Evolutionary conservation across 2,797 vertebrate genomes (phyloP), one percentile per base, ranked within the genome.

Genomic region (Gambusia yucatana): DNA sequence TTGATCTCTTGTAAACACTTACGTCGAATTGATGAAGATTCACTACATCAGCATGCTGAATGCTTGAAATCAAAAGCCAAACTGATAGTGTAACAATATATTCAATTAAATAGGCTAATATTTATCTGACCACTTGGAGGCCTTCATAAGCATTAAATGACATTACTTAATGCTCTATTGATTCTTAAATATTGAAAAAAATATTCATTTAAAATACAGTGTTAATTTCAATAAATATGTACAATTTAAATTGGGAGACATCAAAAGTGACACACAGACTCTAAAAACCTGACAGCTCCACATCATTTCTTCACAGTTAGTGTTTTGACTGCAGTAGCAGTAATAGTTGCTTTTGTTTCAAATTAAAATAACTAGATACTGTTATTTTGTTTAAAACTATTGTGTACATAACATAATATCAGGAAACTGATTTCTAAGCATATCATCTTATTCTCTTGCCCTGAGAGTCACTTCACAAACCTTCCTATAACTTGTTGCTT

Each of bases 401-500:
- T 44, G 41, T 28, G 67, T 30, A 70, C 3, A 70, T 46, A 44
- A 22, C 7, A 39, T 41, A 5, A 16, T 44, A 70, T 3, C 10
- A 25, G 14, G 10, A n/a, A 70, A 44, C 22, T 87, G 83, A 16
- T 84, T 82, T 77, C 55, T 57, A 82, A 89, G 84, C 50, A 86
- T 69, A 71, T 77, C 81, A 75, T 77, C 67, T 85, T 75, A 76
- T 85, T 90, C 75, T 87, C 77, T 83, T 77, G 77, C 61, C 55
- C 79, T 71, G 73, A 13, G 13, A 46, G 13, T 46, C 44, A 13
- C 44, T 46, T 46, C 44, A 46, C 44, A 46, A 13, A 88, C 79
- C 84, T 28, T 91, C 86, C 89, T 71, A 55, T 69, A 78, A 84
- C 84, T 87, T 85, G 73, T 82, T 81, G 70, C 78, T 76, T 41